Base-by-base conservation (phyloP, 2,113 vertebrate genomes). In the Lontra canadensis region DNA sequence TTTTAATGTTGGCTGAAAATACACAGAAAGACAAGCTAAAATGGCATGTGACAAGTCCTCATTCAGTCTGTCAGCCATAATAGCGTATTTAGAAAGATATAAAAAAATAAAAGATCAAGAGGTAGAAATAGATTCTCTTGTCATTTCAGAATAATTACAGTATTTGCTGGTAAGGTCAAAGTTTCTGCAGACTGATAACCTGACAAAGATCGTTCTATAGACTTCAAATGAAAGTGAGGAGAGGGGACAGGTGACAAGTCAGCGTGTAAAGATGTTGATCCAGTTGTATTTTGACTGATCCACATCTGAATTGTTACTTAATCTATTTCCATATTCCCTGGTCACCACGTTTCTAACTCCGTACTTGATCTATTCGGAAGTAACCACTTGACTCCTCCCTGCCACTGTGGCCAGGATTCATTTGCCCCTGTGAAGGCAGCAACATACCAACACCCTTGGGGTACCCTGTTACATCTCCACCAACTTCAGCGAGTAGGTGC, bases 1-100 rank as follows among this genome's bases (percentile, higher is more conserved):
- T 97, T 97, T 83, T 96, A 96, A 61, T 86, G 63, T 89, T 76
- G 59, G 47, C 87, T 97, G 97, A 6, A 34, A 94, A 97, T 49
- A 67, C 34, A 39, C 25, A 93, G 34, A 34, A 67, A 78, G 80
- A 85, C 63, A 67, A 97, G 86, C 52, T 61, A 23, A 96, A 81
- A 89, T 29, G 83, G 69, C 83, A 55, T 47, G 55, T 94, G 96
- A 91, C 67, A 92, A 95, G 81, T 34, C 49, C 80, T 94, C 90
- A 93, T 93, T 95, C 73, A 92, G 21, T 67, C 76, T 94, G 52
- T 79, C 83, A 92, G 36, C 42, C 44, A 61, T 85, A 73, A 76
- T 7, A 61, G 76, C 31, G 18, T 49, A 90, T 92, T 92, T 67
- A 63, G 65, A 73, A 87, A 49, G 76, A 94, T 5, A 26, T 3